Percentiles rank a stretch among this genome's conserved stretches.
These are phyloP conservation scores for Macrobrachium rosenbergii DNA, from an alignment of 1,140 invertebrate genomes.

Conservation along the genomic window DNA sequence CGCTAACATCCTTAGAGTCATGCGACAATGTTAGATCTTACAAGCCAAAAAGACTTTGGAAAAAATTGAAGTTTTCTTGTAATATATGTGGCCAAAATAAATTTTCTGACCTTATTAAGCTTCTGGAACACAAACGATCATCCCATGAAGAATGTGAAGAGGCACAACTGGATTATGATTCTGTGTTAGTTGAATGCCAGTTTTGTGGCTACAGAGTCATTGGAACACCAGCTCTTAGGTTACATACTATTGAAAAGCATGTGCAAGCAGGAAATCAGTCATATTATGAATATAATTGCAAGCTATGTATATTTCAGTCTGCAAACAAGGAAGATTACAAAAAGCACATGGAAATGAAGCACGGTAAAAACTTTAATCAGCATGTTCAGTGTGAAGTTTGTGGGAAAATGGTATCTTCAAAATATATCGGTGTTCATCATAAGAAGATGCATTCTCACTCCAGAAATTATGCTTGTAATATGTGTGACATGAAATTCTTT, in stretches of 20 bases:
- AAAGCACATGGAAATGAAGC: conserved; percentile 46
- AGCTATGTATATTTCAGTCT: conserved; percentile 40
- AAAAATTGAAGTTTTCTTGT: too few species aligned
- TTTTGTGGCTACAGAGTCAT: conserved; percentile 45
- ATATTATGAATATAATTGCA: conserved; percentile 26
- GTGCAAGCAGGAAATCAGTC: background rate
- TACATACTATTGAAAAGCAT: conserved; percentile 34
- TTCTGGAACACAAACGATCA: conserved; percentile 28
- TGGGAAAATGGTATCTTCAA: background rate
- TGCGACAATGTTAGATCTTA: too few species aligned
- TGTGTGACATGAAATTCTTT: conserved; percentile 41
- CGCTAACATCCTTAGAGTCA: too few species aligned
- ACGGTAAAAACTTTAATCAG: conserved; percentile 38
- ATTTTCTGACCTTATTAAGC: conserved; percentile 16
- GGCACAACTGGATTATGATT: background rate
- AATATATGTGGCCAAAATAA: too few species aligned
- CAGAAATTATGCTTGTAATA: conserved; percentile 29
- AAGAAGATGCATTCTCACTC: conserved; percentile 45
- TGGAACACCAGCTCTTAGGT: conserved; percentile 24
- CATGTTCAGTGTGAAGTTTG: conserved; percentile 25
- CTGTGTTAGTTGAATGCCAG: conserved; percentile 42
- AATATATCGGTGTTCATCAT: conserved; percentile 39
- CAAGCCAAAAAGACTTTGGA: too few species aligned
- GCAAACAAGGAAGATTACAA: conserved; percentile 33
- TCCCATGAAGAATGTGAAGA: conserved; percentile 14